Percentiles rank a stretch among this genome's conserved stretches.
Evolutionary conservation across 2,888 invertebrate species (phyloP).

Genomic region (Calameuta idolon): DNA sequence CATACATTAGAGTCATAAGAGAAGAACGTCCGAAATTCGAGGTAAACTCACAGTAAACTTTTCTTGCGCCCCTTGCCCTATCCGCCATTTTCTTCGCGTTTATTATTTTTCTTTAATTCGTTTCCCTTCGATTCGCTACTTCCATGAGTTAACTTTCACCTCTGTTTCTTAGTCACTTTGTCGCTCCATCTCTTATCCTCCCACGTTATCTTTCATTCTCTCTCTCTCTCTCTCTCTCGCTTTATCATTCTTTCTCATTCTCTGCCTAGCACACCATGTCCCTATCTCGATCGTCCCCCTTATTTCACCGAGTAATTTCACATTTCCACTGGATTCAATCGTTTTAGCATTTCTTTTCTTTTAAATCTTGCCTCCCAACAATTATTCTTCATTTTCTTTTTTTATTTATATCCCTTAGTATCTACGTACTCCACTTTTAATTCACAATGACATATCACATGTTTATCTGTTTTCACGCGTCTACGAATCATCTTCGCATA

Average conservation of each 20-base stretch:
- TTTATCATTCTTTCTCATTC: neutral
- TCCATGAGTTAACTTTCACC: neutral
- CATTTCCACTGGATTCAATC: constrained; percentile 33
- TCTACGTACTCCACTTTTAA: constrained; percentile 50
- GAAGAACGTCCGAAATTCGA: constrained; percentile 57
- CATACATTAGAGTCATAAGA: constrained; percentile 49
- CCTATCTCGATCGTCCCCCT: neutral
- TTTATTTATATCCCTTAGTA: constrained; percentile 34
- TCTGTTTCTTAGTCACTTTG: neutral
- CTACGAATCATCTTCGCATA: constrained; percentile 7
- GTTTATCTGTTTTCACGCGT: constrained; percentile 48
- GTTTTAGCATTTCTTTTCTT: neutral
- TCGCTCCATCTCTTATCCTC: neutral
- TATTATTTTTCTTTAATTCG: neutral
- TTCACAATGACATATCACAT: constrained; percentile 66
- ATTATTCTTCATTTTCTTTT: neutral
- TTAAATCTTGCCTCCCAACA: neutral
- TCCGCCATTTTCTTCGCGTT: constrained; percentile 16
- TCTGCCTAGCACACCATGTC: neutral
- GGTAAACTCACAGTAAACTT: constrained; percentile 34
- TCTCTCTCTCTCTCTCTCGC: constrained; percentile 22
- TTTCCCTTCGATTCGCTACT: neutral
- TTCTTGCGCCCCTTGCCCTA: constrained; percentile 27
- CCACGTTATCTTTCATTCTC: neutral
- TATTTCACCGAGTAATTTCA: neutral